phyloP scores from a whole-genome alignment of 2,888 invertebrate genomes.

The Lochmaea crataegi region DNA sequence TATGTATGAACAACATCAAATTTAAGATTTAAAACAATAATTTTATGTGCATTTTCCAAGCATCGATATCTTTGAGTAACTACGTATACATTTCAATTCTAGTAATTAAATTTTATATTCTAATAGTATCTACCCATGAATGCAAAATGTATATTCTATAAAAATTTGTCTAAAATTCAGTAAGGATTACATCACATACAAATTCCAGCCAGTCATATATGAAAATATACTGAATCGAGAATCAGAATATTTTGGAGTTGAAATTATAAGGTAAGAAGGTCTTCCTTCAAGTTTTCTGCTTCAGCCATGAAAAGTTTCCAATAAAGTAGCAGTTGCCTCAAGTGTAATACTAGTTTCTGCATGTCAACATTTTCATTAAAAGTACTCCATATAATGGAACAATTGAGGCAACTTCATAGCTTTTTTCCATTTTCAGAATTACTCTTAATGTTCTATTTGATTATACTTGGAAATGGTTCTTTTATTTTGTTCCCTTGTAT shows the following conservation, averaged over 20 bases:
- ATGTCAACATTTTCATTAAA: slow-evolving; percentile 18
- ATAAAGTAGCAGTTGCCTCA: slow-evolving; percentile 46
- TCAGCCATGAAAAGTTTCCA: slow-evolving; percentile 27
- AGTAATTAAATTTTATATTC: neutral
- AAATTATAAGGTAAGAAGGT: slow-evolving; percentile 10
- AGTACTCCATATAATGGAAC: slow-evolving; percentile 32
- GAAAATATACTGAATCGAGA: neutral
- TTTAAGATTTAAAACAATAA: neutral
- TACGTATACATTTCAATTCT: neutral
- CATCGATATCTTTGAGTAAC: neutral
- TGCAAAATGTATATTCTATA: neutral
- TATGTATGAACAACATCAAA: neutral
- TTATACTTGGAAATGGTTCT: slow-evolving; percentile 26
- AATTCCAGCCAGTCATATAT: too few species aligned
- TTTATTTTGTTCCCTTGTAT: slow-evolving; percentile 6
- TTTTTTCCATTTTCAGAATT: slow-evolving; percentile 38
- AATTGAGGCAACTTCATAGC: slow-evolving; percentile 49
- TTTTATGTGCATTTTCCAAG: neutral
- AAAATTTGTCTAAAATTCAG: too few species aligned
- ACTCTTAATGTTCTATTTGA: slow-evolving; percentile 25
- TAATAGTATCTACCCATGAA: neutral
- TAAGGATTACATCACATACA: too few species aligned
- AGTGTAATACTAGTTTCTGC: slow-evolving; percentile 43
- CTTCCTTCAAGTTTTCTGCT: slow-evolving; percentile 18
- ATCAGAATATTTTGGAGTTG: slow-evolving; percentile 11